A percentile compares a stretch with the other conserved stretches of the same genome.
phyloP scores from a whole-genome alignment of 2,113 vertebrate species.

The Chloropsis cyanopogon region DNA sequence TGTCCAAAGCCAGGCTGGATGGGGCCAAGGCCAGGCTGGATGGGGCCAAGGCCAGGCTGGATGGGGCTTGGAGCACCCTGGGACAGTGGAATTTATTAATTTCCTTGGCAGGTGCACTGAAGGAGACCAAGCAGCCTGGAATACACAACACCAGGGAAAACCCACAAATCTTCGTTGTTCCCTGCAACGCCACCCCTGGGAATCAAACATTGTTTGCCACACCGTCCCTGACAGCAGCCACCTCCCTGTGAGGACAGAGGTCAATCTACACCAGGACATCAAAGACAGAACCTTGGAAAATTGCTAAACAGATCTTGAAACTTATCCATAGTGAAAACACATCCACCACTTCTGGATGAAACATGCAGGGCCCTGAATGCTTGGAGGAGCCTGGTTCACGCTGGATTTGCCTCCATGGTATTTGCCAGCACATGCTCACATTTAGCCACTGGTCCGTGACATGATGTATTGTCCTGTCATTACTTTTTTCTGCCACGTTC shows the following conservation, averaged over 20 bases:
- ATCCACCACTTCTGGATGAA: neutral
- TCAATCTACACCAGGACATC: neutral
- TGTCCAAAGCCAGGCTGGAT: accelerated
- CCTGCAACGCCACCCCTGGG: neutral
- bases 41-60: accelerated
- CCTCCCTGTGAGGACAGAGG: neutral
- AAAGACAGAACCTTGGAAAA: neutral
- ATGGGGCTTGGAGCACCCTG: accelerated
- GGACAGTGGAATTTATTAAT: accelerated
- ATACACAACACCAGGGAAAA: neutral
- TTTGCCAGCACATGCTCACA: neutral
- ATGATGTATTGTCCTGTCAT: conserved; percentile 33
- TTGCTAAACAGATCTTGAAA: neutral
- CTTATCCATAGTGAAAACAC: neutral
- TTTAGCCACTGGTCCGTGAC: neutral
- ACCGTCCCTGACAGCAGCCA: neutral
- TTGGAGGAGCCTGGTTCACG: neutral
- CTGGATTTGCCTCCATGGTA: neutral
- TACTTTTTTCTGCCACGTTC: conserved; percentile 8
- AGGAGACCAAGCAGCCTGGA: neutral
- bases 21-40: accelerated
- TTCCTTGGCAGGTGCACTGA: neutral
- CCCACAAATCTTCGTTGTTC: neutral
- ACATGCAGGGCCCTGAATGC: accelerated
- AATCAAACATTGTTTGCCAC: neutral